A percentile compares a stretch with the other conserved stretches of the same genome.
Evolutionary conservation across 2,113 vertebrate genomes (phyloP).

Genomic region (Corvus cornix): DNA sequence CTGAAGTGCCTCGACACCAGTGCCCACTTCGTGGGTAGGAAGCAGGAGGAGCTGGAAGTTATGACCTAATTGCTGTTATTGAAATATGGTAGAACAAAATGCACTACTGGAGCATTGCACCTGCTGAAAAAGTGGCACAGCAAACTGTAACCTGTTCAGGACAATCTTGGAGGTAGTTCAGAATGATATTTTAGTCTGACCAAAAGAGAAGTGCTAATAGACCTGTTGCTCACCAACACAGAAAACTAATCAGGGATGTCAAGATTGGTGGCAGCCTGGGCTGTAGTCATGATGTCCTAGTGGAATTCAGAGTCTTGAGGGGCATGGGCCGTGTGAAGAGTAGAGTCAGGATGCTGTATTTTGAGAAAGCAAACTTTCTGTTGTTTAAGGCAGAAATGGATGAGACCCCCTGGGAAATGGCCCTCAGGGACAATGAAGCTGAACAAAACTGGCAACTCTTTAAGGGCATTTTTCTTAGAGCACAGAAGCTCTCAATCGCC

Average conservation of each 20-base stretch:
- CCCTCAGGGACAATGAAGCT: not conserved
- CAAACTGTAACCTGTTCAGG: not conserved
- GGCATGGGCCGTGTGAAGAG: not conserved
- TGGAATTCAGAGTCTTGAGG: not conserved
- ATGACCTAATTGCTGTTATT: rapidly evolving
- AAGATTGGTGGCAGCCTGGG: not conserved
- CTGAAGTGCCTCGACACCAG: not conserved
- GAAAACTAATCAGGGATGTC: not conserved
- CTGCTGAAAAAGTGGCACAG: not conserved
- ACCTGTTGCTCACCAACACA: not conserved
- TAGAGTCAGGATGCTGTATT: not conserved
- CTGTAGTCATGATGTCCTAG: not conserved
- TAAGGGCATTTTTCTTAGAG: not conserved
- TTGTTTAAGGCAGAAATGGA: not conserved
- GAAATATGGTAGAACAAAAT: not conserved
- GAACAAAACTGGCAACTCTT: not conserved
- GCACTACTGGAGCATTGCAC: not conserved
- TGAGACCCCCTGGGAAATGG: not conserved
- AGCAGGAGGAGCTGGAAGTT: not conserved
- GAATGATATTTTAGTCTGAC: not conserved
- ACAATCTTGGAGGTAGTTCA: not conserved
- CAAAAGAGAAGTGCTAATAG: not conserved
- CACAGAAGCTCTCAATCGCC: rapidly evolving
- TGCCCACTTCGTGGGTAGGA: no score
- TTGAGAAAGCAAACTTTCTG: not conserved